Base-by-base conservation (phyloP, 2,888 invertebrate species). In the Eilema caniola region DNA sequence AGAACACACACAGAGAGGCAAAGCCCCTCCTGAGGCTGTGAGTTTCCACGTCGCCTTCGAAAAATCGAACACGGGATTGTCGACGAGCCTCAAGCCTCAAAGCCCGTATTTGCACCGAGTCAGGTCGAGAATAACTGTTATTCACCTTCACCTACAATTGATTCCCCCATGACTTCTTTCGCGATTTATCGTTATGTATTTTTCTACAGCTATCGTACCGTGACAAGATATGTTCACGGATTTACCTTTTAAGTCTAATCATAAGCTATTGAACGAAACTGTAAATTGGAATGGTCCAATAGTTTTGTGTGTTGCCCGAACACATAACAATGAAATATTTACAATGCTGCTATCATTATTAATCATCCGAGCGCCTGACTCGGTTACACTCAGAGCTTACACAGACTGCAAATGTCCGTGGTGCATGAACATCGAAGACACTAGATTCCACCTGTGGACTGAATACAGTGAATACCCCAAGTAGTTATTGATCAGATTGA, bases 261-360 rank as follows among this genome's bases (percentile, higher is more conserved):
- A 7, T 47, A 20, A 20, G 8, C 10, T 53, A n/a, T 53, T 8
- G 53, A n/a, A 53, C 53, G 2, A 53, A 53, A 53, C 53, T 1
- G 53, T 53, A n/a, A 53, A 53, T 53, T n/a, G 53, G 53, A 53
- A 53, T 53, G 53, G 53, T 53, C 53, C 53, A n/a, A n/a, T n/a
- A 53, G 53, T 53, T 53, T 53, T n/a, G 53, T 53, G n/a, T 53
- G 53, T 53, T 53, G n/a, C 53, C 8, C n/a, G n/a, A 53, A 53
- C 53, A n/a, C n/a, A 53, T n/a, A 53, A 53, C 53, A 53, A n/a
- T 53, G 20, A 53, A n/a, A 53, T n/a, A n/a, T 53, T 53, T 53
- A n/a, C n/a, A 53, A n/a, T n/a, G 53, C 5, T 53, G 16, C 53
- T 20, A 53, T 53, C 53, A 53, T 53, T 10, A 41, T 53, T n/a